Evolutionary conservation across 2,113 vertebrate species (phyloP).

Genomic region (Pituophis catenifer): DNA sequence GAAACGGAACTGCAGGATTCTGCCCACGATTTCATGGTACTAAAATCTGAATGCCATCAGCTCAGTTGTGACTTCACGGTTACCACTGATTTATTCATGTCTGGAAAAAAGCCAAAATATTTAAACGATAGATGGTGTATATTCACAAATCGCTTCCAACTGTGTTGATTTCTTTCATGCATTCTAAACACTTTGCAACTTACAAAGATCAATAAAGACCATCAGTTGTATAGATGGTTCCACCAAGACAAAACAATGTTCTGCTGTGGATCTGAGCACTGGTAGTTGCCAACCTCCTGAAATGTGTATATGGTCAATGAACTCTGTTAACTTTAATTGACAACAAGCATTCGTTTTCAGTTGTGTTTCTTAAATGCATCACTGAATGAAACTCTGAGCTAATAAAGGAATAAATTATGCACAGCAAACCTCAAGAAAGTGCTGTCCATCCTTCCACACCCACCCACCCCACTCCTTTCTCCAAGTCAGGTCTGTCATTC

Average conservation of each 20-base stretch:
- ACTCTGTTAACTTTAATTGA: neutral
- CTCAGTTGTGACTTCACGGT: neutral
- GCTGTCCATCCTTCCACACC: neutral
- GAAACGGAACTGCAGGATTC: neutral
- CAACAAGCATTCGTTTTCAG: neutral
- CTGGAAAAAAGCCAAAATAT: neutral
- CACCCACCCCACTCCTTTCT: neutral
- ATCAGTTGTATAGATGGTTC: neutral
- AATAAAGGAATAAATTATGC: neutral
- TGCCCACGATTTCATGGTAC: neutral
- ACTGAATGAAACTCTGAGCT: neutral
- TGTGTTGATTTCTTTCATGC: neutral
- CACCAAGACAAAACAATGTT: neutral
- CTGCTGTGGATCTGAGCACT: neutral
- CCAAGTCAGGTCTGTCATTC: neutral
- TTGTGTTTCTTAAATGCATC: neutral
- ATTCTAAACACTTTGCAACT: neutral
- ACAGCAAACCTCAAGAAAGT: neutral
- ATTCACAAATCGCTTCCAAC: neutral
- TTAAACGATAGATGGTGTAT: neutral
- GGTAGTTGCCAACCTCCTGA: neutral
- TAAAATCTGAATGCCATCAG: neutral
- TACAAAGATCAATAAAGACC: neutral
- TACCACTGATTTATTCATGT: neutral
- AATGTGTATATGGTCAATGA: neutral